Percentiles rank a stretch among this genome's conserved stretches.
phyloP scores from a whole-genome alignment of 1,140 invertebrate genomes.

The Scaptodrosophila lebanonensis region DNA sequence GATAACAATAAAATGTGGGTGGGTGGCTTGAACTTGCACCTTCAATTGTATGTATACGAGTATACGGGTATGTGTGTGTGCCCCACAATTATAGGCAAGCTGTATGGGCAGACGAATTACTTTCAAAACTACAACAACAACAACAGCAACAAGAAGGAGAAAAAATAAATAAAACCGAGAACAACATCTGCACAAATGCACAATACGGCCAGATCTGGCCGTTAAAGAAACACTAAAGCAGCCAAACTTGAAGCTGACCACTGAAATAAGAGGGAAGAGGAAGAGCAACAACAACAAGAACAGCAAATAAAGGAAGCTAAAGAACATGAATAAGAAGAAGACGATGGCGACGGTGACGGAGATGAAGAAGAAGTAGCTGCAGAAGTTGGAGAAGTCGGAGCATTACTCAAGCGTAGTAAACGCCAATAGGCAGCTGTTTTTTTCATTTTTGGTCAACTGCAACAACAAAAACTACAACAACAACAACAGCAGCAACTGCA shows the following conservation, averaged over 20 bases:
- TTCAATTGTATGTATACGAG: slow-evolving; percentile 42
- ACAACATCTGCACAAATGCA: slow-evolving; percentile 54
- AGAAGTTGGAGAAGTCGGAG: slow-evolving; percentile 33
- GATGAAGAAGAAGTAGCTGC: slow-evolving; percentile 21
- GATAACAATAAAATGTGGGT: slow-evolving; percentile 74
- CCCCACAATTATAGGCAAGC: slow-evolving; percentile 60
- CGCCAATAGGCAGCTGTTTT: slow-evolving; percentile 67
- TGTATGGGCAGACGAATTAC: slow-evolving; percentile 62
- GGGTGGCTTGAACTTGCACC: slow-evolving; percentile 70
- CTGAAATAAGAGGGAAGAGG: slow-evolving; percentile 17
- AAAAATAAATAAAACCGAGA: slow-evolving; percentile 28
- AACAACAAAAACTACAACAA: slow-evolving; percentile 15
- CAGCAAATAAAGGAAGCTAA: slow-evolving; percentile 36
- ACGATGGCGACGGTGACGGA: slow-evolving; percentile 19
- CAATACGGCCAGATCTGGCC: slow-evolving; percentile 9
- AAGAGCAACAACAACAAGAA: slow-evolving; percentile 24
- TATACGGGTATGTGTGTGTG: too few species aligned
- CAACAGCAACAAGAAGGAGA: too few species aligned
- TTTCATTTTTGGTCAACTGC: slow-evolving; percentile 42
- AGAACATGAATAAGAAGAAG: slow-evolving; percentile 22
- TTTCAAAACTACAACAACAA: slow-evolving; percentile 65
- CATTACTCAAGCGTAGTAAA: slow-evolving; percentile 65
- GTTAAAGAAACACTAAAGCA: slow-evolving; percentile 9
- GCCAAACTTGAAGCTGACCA: slow-evolving; percentile 43
- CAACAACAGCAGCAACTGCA: slow-evolving; percentile 11